Base-by-base conservation (phyloP, 2,113 vertebrate genomes). In the Actinemys pallida region DNA sequence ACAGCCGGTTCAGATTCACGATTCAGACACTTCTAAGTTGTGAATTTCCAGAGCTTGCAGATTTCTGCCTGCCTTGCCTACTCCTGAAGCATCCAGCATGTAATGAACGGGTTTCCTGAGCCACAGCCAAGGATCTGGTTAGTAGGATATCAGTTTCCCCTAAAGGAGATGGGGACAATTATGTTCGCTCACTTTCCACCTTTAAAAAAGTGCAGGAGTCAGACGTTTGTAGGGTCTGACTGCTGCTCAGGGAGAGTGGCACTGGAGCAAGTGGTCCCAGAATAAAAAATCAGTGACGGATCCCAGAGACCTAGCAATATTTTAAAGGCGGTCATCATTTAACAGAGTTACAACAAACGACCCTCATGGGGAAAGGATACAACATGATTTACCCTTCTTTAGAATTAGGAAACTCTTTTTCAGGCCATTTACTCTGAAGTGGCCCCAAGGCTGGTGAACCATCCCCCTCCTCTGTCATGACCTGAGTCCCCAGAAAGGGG, bases 291-390 rank as follows among this genome's bases (percentile, higher is more conserved):
- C 35, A n/a, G 17, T 19, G 35, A n/a, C 9, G 35, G 65, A n/a
- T n/a, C 65, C 35, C 17, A 69, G 65, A 3, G 47, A 29, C 39
- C 49, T 35, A 42, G 14, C 0, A 1, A 8, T 31, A 1, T 24
- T 52, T 52, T 72, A 1, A 25, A 53, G 17, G 5, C 25, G 53
- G 9, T 20, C 2, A 4, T 35, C 54, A 1, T n/a, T 91, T 17
- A 1, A 1, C 50, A 57, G 2, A 0, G 22, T 6, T 35, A 2
- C 47, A 5, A 27, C 57, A 12, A 75, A 42, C 27, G 11, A 3
- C 47, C 11, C 42, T 29, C 25, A 13, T 11, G 42, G 75, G 4
- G 45, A 45, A 78, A 78, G 13, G 22, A 25, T 78, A 16, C 75
- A 47, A 35, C 35, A 39, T 3, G 20, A 72, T 24, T 69, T 31